A percentile compares a stretch with the other conserved stretches of the same genome.
phyloP scores from a whole-genome alignment of 2,888 invertebrate genomes.

The Papilio demoleus region DNA sequence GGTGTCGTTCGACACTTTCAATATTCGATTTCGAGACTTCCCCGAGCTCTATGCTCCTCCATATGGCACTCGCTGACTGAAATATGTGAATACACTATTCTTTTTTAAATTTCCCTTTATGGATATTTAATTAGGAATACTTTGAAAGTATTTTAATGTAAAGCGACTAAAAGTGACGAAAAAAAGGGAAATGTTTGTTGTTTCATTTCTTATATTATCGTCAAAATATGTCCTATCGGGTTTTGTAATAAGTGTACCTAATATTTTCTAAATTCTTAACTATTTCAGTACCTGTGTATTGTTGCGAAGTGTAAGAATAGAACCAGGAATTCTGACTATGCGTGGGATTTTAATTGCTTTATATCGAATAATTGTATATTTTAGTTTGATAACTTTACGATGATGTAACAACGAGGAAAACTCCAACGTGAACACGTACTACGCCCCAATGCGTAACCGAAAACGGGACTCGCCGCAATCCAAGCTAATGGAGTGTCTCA shows the following conservation, averaged over 20 bases:
- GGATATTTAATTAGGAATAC: not conserved
- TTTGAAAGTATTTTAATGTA: not conserved
- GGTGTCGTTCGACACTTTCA: conserved; percentile 81
- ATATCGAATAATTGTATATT: not conserved
- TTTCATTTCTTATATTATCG: too few species aligned
- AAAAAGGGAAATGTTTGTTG: not conserved
- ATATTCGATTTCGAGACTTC: conserved; percentile 78
- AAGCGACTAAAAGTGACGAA: not conserved
- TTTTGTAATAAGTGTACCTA: too few species aligned
- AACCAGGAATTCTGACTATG: too few species aligned
- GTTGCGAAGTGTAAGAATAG: too few species aligned
- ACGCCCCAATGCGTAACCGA: conserved; percentile 81
- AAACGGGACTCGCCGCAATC: conserved; percentile 81
- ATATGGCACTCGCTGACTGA: conserved; percentile 30
- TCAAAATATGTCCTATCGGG: too few species aligned
- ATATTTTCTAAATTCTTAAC: too few species aligned
- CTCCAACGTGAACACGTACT: conserved; percentile 60
- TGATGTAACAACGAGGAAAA: conserved; percentile 39
- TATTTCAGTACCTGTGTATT: too few species aligned
- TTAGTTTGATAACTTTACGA: not conserved
- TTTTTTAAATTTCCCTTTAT: conserved; percentile 1
- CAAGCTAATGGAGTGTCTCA: conserved; percentile 84
- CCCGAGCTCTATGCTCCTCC: conserved; percentile 51
- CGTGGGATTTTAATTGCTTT: not conserved
- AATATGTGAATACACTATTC: conserved; percentile 20